These are phyloP conservation scores for Pyrgilauda ruficollis DNA, from an alignment of 2,113 vertebrate genomes.

Conservation along the genomic window DNA sequence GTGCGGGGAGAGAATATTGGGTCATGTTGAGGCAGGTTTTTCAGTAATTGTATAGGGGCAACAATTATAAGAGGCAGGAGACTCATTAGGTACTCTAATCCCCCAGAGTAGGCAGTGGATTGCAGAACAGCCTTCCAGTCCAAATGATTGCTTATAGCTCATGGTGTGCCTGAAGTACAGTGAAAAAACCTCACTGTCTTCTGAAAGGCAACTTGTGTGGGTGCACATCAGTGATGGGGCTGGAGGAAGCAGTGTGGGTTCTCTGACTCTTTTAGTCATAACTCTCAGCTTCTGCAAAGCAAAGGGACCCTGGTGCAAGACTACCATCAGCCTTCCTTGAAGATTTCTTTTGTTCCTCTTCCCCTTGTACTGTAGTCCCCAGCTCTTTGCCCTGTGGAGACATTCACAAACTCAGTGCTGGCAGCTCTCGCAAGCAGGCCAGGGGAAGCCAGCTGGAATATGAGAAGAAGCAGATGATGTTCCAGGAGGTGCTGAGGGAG, in stretches of 20 bases:
- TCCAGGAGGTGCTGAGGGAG: neutral
- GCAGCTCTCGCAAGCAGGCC: neutral
- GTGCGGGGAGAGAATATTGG: slow-evolving; percentile 40
- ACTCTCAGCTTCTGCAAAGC: neutral
- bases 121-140: slow-evolving; percentile 43
- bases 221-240: neutral
- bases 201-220: neutral
- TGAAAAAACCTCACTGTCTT: neutral
- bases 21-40: slow-evolving; percentile 59
- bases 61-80: slow-evolving; percentile 60
- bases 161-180: slow-evolving; percentile 18
- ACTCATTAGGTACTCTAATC: slow-evolving; percentile 49
- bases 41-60: slow-evolving; percentile 44
- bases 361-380: too few species aligned
- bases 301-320: neutral
- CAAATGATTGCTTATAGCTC: slow-evolving; percentile 43
- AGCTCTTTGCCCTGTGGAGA: neutral
- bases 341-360: neutral
- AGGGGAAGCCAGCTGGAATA: neutral
- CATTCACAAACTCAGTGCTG: neutral
- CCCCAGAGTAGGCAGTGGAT: slow-evolving; percentile 49
- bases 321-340: neutral
- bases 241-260: neutral
- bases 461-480: neutral
- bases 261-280: neutral